A percentile compares a stretch with the other conserved stretches of the same genome.
These are phyloP conservation scores for Meandrusa payeni DNA, from an alignment of 2,888 invertebrate genomes.

Conservation along the genomic window DNA sequence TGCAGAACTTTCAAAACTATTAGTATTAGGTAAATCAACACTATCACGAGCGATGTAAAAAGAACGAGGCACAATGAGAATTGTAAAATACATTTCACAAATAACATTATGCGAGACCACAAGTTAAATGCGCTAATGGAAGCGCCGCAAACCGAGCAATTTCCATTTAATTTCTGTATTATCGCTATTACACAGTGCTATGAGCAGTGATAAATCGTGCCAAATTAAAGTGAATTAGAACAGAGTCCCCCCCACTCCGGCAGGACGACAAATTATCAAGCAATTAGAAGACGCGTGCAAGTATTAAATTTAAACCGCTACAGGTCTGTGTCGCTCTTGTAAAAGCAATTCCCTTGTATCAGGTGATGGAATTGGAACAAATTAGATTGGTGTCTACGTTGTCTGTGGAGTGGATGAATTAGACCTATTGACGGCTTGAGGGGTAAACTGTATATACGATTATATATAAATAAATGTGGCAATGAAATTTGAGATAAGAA, in stretches of 20 bases:
- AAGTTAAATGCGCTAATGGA: conserved; percentile 3
- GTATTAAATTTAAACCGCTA: conserved; percentile 39
- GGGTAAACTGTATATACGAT: too few species aligned
- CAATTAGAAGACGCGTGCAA: conserved; percentile 42
- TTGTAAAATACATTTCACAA: too few species aligned
- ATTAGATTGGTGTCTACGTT: conserved; percentile 5
- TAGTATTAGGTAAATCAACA: too few species aligned
- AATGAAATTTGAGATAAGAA: too few species aligned
- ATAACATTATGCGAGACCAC: too few species aligned
- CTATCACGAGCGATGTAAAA: too few species aligned
- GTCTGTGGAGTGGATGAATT: conserved; percentile 1
- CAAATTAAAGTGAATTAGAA: conserved; percentile 26
- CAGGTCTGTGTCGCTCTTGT: conserved; percentile 26
- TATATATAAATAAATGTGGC: too few species aligned
- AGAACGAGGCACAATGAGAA: too few species aligned
- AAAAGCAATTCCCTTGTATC: conserved; percentile 29
- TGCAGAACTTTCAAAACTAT: too few species aligned
- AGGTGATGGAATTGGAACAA: conserved; percentile 18
- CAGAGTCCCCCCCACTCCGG: conserved; percentile 27
- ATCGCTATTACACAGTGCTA: conserved; percentile 5
- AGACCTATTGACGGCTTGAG: background rate
- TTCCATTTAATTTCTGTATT: conserved; percentile 7
- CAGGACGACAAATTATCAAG: conserved; percentile 36
- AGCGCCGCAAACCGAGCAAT: conserved; percentile 5
- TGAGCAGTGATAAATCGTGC: conserved; percentile 25